These are phyloP conservation scores for Incurvaria masculella DNA, from an alignment of 2,888 invertebrate genomes.

Conservation along the genomic window DNA sequence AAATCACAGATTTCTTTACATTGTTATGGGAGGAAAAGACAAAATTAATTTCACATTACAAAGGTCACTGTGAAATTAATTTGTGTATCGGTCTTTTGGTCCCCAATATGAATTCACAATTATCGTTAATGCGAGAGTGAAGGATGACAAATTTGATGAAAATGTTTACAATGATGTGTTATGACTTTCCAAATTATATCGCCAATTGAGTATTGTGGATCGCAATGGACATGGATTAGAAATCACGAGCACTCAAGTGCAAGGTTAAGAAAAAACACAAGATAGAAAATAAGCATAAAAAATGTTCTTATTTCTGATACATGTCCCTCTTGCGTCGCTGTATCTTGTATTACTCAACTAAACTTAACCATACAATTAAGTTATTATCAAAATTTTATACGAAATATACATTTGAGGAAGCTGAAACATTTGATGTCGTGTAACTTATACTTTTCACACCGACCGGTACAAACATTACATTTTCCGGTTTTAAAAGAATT, in stretches of 20 bases:
- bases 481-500: too few species aligned
- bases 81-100: too few species aligned
- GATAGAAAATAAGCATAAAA: too few species aligned
- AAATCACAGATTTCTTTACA: neutral
- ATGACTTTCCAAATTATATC: neutral
- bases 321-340: constrained; percentile 51
- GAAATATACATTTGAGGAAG: neutral
- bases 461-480: neutral
- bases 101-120: neutral
- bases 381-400: neutral
- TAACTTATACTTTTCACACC: neutral
- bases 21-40: neutral
- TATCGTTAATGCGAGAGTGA: neutral
- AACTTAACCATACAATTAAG: neutral
- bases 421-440: neutral
- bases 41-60: neutral
- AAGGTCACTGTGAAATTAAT: neutral
- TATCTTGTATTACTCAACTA: constrained; percentile 46
- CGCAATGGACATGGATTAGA: neutral
- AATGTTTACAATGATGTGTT: neutral
- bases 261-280: too few species aligned
- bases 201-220: neutral
- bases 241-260: too few species aligned
- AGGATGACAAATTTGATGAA: neutral
- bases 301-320: constrained; percentile 40